Base-by-base conservation (phyloP, 2,797 vertebrate species). In the Brachymystax lenok region DNA sequence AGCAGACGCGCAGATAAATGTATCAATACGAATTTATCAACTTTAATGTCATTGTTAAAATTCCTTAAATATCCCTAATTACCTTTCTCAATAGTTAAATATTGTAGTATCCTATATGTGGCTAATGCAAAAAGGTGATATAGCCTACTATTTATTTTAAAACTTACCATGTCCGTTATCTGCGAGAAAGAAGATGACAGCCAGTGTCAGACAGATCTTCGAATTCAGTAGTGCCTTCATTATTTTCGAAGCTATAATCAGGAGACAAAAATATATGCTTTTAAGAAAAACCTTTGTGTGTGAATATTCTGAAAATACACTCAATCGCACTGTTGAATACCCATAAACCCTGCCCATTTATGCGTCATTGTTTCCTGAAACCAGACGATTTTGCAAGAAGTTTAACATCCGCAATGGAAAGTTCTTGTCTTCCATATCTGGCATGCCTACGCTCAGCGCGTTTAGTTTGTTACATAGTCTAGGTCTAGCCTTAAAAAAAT, bases 291-390 rank as follows among this genome's bases (percentile, higher is more conserved):
- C 30, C 12, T 50, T 27, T 75, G 17, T 74, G 10, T 46, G 40
- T 46, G 84, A 78, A 76, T 46, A 35, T 46, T 16, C 50, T 75
- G 17, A 19, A 24, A 33, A 73, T 77, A 4, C 86, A 77, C 24
- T 78, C 35, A 69, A 54, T 76, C 46, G 51, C 17, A 27, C 63
- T 46, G 40, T 46, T 12, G 40, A 82, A 68, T 79, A 84, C 46
- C 90, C 88, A 79, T 77, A 88, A 88, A 88, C 91, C 95, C 96
- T 94, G 90, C 95, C 97, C 92, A 91, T 46, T 46, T 79, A 72
- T 94, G 95, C 96, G 96, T 98, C 97, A 97, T 80, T 27, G 75
- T 92, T 97, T 97, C 96, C 96, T 96, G 91, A 90, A 84, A 91
- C 73, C 79, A 82, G 69, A 33, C 75, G 76, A 19, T 10, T 46